Evolutionary conservation across 2,797 vertebrate genomes (phyloP).

Genomic region (Lophura swinhoii): DNA sequence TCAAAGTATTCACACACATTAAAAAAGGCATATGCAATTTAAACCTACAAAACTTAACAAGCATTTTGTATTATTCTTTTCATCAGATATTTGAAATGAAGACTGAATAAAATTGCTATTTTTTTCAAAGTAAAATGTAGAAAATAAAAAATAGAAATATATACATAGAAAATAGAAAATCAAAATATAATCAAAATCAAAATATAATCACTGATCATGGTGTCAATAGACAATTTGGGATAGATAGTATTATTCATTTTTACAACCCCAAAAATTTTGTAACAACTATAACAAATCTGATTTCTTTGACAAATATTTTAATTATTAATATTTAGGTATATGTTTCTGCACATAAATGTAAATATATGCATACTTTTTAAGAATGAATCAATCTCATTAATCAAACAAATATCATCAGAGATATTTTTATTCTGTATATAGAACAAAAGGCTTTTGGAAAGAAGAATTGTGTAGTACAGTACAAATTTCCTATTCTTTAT

Average conservation of each 20-base stretch:
- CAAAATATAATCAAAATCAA: neutral
- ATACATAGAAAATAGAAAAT: too few relatives aligned
- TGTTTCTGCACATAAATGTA: neutral
- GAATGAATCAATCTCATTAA: neutral
- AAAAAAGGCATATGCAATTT: neutral
- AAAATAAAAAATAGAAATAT: too few relatives aligned
- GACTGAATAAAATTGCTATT: neutral
- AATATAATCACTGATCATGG: neutral
- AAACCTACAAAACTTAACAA: neutral
- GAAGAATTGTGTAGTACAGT: neutral
- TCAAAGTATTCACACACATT: neutral
- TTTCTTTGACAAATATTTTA: neutral
- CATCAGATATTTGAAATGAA: neutral
- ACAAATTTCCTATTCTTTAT: neutral
- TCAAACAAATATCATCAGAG: neutral
- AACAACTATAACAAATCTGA: neutral
- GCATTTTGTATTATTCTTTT: neutral
- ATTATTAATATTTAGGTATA: neutral
- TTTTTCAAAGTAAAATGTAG: neutral
- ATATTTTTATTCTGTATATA: neutral
- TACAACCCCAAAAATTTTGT: neutral
- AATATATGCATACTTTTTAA: neutral
- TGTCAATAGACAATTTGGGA: neutral
- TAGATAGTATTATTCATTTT: neutral
- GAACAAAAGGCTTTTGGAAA: neutral